Conservation (phyloP, 2,113 vertebrate species). For the Chauna torquata region DNA sequence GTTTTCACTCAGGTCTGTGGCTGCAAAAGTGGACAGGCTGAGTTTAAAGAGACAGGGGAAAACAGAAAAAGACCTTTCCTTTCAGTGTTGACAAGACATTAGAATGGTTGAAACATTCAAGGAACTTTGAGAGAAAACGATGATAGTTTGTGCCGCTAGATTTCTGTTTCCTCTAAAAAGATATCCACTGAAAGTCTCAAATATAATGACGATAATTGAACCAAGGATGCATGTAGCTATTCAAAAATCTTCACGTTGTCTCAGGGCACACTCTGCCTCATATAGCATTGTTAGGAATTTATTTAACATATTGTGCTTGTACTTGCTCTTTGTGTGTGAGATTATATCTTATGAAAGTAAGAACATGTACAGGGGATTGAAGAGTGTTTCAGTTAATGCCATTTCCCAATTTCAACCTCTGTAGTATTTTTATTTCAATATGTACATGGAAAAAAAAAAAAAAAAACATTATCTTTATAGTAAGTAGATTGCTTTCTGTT, state of each 20-base stretch:
- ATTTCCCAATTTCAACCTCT: background rate
- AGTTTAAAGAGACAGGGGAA: background rate
- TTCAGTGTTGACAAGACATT: background rate
- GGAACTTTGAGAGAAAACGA: background rate
- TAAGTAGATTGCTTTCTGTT: background rate
- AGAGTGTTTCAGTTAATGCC: background rate
- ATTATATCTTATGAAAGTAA: background rate
- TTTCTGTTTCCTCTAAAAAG: background rate
- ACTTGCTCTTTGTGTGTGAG: background rate
- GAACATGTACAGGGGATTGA: background rate
- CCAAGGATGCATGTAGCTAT: background rate
- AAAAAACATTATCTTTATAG: background rate
- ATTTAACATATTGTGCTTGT: background rate
- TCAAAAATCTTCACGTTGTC: background rate
- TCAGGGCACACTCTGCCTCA: background rate
- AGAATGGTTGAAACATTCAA: background rate
- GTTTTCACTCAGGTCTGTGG: background rate
- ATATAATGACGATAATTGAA: background rate
- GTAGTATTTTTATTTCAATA: background rate
- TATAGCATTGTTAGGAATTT: background rate
- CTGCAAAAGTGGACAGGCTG: background rate
- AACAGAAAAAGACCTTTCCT: background rate
- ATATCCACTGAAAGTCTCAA: background rate
- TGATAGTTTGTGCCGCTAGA: background rate
- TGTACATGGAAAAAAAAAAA: background rate